phyloP scores from a whole-genome alignment of 2,797 vertebrate genomes.

The Sebastes nivosus region DNA sequence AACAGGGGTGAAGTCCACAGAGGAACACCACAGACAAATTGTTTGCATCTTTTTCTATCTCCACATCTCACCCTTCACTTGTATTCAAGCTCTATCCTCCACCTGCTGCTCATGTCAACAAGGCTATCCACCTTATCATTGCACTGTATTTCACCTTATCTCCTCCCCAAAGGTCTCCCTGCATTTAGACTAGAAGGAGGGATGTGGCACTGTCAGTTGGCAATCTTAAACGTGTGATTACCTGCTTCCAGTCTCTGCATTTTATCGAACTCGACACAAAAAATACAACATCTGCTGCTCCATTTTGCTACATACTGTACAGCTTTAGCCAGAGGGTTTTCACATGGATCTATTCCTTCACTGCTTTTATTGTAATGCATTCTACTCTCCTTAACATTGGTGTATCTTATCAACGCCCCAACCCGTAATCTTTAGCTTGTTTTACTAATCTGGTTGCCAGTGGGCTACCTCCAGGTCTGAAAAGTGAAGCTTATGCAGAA shows the following conservation, averaged over 20 bases:
- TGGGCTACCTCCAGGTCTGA: too few species aligned
- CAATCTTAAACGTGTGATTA: conserved; percentile 31
- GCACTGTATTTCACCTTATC: conserved; percentile 25
- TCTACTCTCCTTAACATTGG: background rate
- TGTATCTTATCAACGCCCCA: background rate
- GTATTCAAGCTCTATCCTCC: conserved; percentile 9
- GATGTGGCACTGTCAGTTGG: conserved; percentile 12
- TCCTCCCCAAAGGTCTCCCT: conserved; percentile 1
- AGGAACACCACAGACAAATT: background rate
- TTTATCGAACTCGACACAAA: background rate
- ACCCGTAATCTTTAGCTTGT: background rate
- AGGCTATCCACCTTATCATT: conserved; percentile 32
- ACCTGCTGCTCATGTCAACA: conserved; percentile 40
- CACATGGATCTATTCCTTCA: background rate
- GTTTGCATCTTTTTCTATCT: conserved; percentile 6
- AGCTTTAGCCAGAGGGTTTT: background rate
- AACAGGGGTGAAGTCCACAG: background rate
- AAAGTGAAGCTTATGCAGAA: too few species aligned
- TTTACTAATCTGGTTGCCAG: background rate
- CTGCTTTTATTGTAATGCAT: background rate
- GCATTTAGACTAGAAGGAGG: conserved; percentile 16
- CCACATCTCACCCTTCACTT: conserved; percentile 18
- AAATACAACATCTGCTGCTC: background rate
- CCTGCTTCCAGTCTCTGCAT: background rate
- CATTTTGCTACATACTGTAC: background rate